Evolutionary conservation across 2,888 invertebrate genomes (phyloP).

Genomic region (Hartigia nigra): DNA sequence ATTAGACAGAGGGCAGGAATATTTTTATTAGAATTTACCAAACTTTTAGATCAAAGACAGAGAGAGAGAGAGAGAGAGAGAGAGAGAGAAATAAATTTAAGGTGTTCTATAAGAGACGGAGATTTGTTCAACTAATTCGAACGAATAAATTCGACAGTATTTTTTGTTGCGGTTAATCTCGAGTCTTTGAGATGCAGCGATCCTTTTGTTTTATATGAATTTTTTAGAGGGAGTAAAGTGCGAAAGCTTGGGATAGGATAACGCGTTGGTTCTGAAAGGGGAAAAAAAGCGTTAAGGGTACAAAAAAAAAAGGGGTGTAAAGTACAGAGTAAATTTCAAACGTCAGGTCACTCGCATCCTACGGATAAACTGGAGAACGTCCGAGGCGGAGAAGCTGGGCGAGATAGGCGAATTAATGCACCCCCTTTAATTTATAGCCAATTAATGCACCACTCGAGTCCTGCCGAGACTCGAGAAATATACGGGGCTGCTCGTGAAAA

Average conservation of each 20-base stretch:
- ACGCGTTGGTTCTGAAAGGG: not conserved
- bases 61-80: no score
- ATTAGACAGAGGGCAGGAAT: not conserved
- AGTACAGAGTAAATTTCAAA: not conserved
- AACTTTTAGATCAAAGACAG: not conserved
- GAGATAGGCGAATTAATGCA: conserved; percentile 57
- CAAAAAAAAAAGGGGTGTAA: not conserved
- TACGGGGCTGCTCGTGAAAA: not conserved
- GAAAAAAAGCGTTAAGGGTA: not conserved
- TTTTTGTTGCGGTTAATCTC: not conserved
- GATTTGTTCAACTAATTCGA: no score
- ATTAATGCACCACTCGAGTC: conserved; percentile 46
- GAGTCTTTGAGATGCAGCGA: not conserved
- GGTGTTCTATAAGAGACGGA: no score
- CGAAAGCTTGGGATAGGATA: not conserved
- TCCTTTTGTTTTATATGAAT: not conserved
- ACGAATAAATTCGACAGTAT: not conserved
- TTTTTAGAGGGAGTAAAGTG: not conserved
- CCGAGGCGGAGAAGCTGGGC: conserved; percentile 1
- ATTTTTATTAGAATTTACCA: not conserved
- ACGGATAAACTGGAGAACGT: not conserved
- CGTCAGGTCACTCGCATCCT: not conserved
- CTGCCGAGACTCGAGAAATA: not conserved
- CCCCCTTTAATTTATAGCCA: conserved; percentile 52
- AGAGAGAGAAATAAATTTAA: no score